A percentile compares a stretch with the other conserved stretches of the same genome.
Evolutionary conservation across 2,113 vertebrate species (phyloP).

Genomic region (Rhinogobius similis): DNA sequence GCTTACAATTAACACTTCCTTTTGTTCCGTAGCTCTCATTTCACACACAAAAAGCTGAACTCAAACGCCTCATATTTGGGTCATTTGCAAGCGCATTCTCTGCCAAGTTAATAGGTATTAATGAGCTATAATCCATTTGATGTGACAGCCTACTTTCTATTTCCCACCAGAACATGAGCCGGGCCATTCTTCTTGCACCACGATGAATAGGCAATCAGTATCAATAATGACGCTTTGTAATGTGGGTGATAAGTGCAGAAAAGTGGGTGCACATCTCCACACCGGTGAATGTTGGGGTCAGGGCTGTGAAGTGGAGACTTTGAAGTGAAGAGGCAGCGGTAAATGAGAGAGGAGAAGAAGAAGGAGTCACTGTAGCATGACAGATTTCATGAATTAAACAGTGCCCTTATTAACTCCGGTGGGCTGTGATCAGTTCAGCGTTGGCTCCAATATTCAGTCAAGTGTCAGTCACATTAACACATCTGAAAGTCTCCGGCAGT

Average conservation of each 20-base stretch:
- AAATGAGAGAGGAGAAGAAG: conserved; percentile 34
- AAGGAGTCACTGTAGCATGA: conserved; percentile 63
- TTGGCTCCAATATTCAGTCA: conserved; percentile 17
- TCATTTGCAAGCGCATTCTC: conserved; percentile 42
- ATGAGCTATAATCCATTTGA: conserved; percentile 59
- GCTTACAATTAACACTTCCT: conserved; percentile 34
- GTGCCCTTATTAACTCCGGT: conserved; percentile 59
- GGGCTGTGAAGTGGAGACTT: conserved; percentile 45
- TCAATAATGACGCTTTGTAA: conserved; percentile 20
- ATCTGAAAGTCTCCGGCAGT: neutral
- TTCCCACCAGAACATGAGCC: conserved; percentile 11
- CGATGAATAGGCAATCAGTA: conserved; percentile 20
- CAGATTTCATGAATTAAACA: conserved; percentile 73
- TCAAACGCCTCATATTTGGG: conserved; percentile 44
- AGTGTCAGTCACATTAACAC: neutral
- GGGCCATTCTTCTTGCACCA: conserved; percentile 9
- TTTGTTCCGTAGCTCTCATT: conserved; percentile 35
- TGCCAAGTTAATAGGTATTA: conserved; percentile 55
- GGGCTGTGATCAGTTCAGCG: conserved; percentile 35
- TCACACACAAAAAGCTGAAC: conserved; percentile 40
- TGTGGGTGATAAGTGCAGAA: conserved; percentile 1
- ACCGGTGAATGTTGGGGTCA: conserved; percentile 38
- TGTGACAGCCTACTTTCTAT: conserved; percentile 37
- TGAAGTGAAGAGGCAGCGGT: conserved; percentile 43
- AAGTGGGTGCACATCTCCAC: conserved; percentile 8